These are phyloP conservation scores for Geotrypetes seraphini DNA, from an alignment of 2,797 vertebrate species.

Conservation along the genomic window DNA sequence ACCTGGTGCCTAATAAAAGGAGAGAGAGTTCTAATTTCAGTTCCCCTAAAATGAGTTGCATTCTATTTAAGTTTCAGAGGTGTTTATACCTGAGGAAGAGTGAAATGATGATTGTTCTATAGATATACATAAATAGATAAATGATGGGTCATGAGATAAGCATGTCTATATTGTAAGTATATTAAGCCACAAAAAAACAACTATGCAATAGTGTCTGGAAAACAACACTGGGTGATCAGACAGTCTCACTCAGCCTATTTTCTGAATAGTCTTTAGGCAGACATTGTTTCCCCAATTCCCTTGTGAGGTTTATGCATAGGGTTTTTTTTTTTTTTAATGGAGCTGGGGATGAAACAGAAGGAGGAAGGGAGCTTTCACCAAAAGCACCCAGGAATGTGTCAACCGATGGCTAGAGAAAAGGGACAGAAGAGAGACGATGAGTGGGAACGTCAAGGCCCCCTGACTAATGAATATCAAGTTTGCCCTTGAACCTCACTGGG, in stretches of 20 bases:
- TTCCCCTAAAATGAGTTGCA: no score
- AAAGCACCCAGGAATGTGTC: slow-evolving; percentile 61
- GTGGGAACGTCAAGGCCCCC: slow-evolving; percentile 57
- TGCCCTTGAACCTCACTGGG: slow-evolving; percentile 71
- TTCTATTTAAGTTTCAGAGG: no score
- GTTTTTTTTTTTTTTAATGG: slow-evolving; percentile 28
- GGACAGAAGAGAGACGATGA: slow-evolving; percentile 38
- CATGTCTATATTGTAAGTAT: no score
- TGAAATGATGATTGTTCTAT: no score
- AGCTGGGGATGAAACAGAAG: slow-evolving; percentile 17
- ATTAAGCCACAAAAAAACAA: no score
- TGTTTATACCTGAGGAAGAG: no score
- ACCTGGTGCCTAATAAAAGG: no score
- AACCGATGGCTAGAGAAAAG: slow-evolving; percentile 41
- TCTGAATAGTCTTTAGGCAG: slow-evolving; percentile 36
- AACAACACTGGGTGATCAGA: slow-evolving; percentile 19
- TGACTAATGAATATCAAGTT: slow-evolving; percentile 85
- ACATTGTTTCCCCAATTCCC: slow-evolving; percentile 45
- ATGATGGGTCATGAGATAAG: no score
- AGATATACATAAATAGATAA: no score
- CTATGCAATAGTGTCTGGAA: background rate
- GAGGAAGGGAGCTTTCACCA: slow-evolving; percentile 40
- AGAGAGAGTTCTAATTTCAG: no score
- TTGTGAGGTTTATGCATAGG: slow-evolving; percentile 42
- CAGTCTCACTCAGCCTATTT: slow-evolving; percentile 15